A percentile compares a stretch with the other conserved stretches of the same genome.
phyloP scores from a whole-genome alignment of 2,113 vertebrate genomes.

The Peromyscus maniculatus region DNA sequence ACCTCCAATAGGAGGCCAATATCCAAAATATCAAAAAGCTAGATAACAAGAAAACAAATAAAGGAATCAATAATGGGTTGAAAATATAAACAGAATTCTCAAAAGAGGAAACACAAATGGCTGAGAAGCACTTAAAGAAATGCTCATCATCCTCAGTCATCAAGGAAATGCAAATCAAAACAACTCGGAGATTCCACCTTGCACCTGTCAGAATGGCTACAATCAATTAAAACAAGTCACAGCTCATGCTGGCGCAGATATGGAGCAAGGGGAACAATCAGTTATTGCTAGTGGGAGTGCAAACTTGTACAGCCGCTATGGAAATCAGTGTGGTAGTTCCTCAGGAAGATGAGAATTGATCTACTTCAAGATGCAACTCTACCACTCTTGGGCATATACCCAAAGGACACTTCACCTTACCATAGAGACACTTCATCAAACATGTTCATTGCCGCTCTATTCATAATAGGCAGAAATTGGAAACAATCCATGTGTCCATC shows the following conservation, averaged over 20 bases:
- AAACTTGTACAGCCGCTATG: neutral
- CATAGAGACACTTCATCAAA: too few relatives aligned
- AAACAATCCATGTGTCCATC: neutral
- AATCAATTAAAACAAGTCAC: neutral
- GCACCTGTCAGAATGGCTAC: neutral
- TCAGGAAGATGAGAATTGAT: neutral
- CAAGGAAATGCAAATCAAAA: neutral
- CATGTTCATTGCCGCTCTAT: neutral
- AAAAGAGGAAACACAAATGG: neutral
- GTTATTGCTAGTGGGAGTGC: neutral
- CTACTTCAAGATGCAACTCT: neutral
- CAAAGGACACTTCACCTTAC: neutral
- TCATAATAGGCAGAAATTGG: neutral
- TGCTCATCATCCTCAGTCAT: neutral
- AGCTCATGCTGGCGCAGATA: neutral
- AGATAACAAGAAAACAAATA: neutral
- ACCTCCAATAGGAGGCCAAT: neutral
- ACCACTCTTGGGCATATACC: too few relatives aligned
- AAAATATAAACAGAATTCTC: neutral
- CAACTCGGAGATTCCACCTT: neutral
- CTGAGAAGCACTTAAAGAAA: neutral
- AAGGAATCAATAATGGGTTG: neutral
- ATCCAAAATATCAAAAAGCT: neutral
- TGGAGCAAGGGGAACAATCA: neutral
- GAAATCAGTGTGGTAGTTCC: neutral